Base-by-base conservation (phyloP, 2,888 invertebrate species). In the Ptilodon capucinus region DNA sequence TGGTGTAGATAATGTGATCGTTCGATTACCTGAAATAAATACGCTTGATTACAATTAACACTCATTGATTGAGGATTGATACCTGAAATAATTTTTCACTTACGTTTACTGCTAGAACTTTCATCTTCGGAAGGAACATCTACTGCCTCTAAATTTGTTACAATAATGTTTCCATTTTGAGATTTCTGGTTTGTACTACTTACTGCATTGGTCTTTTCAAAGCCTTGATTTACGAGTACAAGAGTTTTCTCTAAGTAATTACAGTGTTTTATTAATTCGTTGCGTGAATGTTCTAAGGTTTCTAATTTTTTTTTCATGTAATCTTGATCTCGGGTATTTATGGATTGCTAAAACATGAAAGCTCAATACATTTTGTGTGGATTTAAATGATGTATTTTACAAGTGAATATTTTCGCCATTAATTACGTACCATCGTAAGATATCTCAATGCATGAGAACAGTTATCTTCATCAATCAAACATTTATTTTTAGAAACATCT, bases 61-160 rank as follows among this genome's bases (percentile, higher is more conserved):
- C 2, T 28, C 4, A 28, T 28, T n/a, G 28, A 8, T n/a, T n/a
- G 11, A n/a, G n/a, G n/a, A n/a, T 11, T 3, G 11, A 28, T 11
- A n/a, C 4, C n/a, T 9, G 18, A 7, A 39, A 23, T 11, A 34
- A n/a, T 3, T 18, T 13, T 13, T 23, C 28, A 60, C 71, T 71
- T 78, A 87, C 86, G 76, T 65, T 72, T 75, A 30, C 73, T 67
- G 46, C 54, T 73, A 23, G 75, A 69, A 17, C 4, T 4, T 17
- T 86, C 86, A 46, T 84, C 79, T 34, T 88, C 86, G n/a, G 85
- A 86, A 21, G 68, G 65, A 40, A 85, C 42, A 57, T 88, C 84
- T 75, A 87, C 81, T 42, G 85, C 44, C 59, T 81, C 66, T 34
- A 81, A 57, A 39, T 72, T 70, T 19, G 58, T 42, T 3, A 57